A percentile compares a stretch with the other conserved stretches of the same genome.
These are phyloP conservation scores for Plutella xylostella DNA, from an alignment of 2,888 invertebrate species.

Conservation along the genomic window DNA sequence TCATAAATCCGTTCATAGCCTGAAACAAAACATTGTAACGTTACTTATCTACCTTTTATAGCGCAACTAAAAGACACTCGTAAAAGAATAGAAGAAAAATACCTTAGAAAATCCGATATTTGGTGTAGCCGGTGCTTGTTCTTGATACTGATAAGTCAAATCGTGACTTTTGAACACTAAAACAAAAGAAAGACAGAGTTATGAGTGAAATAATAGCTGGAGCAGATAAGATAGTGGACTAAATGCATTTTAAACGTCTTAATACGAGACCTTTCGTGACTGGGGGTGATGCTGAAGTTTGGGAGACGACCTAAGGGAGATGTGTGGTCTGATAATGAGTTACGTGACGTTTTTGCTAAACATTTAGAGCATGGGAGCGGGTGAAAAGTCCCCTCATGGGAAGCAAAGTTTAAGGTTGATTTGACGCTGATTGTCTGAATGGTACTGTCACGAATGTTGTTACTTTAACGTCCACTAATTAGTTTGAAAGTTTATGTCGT, in stretches of 20 bases:
- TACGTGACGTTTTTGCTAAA: constrained; percentile 56
- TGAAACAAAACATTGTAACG: constrained; percentile 66
- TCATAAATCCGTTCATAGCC: constrained; percentile 97
- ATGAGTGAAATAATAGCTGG: constrained; percentile 62
- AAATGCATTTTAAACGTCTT: constrained; percentile 69
- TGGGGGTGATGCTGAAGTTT: constrained; percentile 52
- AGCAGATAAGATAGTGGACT: constrained; percentile 61
- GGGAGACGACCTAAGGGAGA: constrained; percentile 52
- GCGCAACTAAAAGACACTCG: constrained; percentile 20
- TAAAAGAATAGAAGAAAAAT: constrained; percentile 31
- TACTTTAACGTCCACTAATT: too few relatives aligned
- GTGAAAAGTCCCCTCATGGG: neutral
- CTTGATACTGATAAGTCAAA: constrained; percentile 73
- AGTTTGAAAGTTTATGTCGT: too few relatives aligned
- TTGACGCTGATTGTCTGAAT: neutral
- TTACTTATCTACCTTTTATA: constrained; percentile 29
- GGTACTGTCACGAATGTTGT: too few relatives aligned
- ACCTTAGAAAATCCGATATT: constrained; percentile 95
- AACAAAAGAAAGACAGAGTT: constrained; percentile 72
- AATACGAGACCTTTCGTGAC: constrained; percentile 62
- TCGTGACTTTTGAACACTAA: constrained; percentile 89
- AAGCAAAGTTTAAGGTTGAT: neutral
- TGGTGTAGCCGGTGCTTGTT: constrained; percentile 79
- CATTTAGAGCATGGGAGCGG: constrained; percentile 51
- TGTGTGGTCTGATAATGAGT: constrained; percentile 52